phyloP scores from a whole-genome alignment of 30 jellyfish, hydroid and myxozoan genomes.

The Hydractinia echinata region DNA sequence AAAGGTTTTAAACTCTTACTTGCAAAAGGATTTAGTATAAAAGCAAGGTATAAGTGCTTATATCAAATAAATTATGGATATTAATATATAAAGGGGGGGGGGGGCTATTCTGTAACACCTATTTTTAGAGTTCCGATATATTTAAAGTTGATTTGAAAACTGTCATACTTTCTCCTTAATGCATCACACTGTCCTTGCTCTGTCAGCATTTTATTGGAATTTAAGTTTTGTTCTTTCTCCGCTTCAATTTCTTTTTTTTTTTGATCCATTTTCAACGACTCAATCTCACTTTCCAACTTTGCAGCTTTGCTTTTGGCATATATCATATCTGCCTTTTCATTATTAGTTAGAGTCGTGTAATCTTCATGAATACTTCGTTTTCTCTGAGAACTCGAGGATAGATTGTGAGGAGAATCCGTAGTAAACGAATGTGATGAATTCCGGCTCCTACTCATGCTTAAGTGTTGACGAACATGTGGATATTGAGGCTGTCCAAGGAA shows the following conservation, averaged over 20 bases:
- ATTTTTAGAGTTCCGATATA: too few species aligned
- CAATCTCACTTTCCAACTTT: conserved; percentile 16
- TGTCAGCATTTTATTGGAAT: background rate
- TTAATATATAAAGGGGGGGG: too few species aligned
- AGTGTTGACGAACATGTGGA: conserved; percentile 11
- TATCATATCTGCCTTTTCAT: conserved; percentile 18
- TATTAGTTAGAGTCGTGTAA: background rate
- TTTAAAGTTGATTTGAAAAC: too few species aligned
- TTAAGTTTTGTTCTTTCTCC: conserved; percentile 4
- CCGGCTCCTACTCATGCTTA: background rate
- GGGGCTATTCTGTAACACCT: too few species aligned
- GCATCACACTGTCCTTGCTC: conserved; percentile 10
- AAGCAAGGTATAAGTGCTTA: too few species aligned
- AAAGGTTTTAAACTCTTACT: too few species aligned
- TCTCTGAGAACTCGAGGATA: background rate
- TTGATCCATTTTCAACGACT: background rate
- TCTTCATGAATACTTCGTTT: background rate
- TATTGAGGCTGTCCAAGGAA: conserved; percentile 18
- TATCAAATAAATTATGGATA: too few species aligned
- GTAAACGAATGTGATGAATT: background rate
- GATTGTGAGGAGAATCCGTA: background rate
- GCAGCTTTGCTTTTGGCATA: conserved; percentile 11
- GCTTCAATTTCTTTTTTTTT: conserved; percentile 8
- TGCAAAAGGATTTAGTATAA: too few species aligned
- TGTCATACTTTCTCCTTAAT: conserved; percentile 13